Evolutionary conservation across 2,113 vertebrate species (phyloP).

Genomic region (Gymnogyps californianus): DNA sequence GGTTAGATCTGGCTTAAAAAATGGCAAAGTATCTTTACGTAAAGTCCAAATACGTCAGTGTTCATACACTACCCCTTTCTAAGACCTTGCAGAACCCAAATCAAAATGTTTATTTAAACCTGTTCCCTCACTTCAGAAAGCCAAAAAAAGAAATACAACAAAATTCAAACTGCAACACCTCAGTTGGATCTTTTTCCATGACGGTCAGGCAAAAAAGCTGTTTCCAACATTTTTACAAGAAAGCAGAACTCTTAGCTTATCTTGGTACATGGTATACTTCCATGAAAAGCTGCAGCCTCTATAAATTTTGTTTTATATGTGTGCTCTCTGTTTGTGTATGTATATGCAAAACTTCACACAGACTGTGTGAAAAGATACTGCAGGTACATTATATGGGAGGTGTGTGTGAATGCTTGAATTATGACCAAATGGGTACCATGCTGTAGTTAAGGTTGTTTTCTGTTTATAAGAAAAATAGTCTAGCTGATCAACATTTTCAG

Average conservation of each 20-base stretch:
- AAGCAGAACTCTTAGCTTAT: background rate
- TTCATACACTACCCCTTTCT: slow-evolving; percentile 66
- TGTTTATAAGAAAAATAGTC: background rate
- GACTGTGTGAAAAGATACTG: background rate
- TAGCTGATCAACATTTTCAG: background rate
- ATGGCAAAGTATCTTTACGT: slow-evolving; percentile 41
- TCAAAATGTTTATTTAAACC: slow-evolving; percentile 70
- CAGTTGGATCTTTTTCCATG: slow-evolving; percentile 52
- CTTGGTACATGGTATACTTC: background rate
- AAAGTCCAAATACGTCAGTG: slow-evolving; percentile 45
- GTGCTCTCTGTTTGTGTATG: background rate
- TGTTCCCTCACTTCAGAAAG: slow-evolving; percentile 47
- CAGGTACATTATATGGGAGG: background rate
- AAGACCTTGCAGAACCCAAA: slow-evolving; percentile 40
- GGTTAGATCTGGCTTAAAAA: slow-evolving; percentile 56
- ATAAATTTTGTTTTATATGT: background rate
- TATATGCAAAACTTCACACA: background rate
- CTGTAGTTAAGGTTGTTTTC: background rate
- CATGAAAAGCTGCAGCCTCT: background rate
- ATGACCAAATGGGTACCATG: background rate
- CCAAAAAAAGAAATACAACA: slow-evolving; percentile 62
- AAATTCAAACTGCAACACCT: slow-evolving; percentile 56
- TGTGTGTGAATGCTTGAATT: background rate
- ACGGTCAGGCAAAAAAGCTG: background rate
- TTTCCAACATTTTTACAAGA: slow-evolving; percentile 22